Percentiles rank a stretch among this genome's conserved stretches.
These are phyloP conservation scores for Baryphthengus martii DNA, from an alignment of 2,113 vertebrate genomes.

Conservation along the genomic window DNA sequence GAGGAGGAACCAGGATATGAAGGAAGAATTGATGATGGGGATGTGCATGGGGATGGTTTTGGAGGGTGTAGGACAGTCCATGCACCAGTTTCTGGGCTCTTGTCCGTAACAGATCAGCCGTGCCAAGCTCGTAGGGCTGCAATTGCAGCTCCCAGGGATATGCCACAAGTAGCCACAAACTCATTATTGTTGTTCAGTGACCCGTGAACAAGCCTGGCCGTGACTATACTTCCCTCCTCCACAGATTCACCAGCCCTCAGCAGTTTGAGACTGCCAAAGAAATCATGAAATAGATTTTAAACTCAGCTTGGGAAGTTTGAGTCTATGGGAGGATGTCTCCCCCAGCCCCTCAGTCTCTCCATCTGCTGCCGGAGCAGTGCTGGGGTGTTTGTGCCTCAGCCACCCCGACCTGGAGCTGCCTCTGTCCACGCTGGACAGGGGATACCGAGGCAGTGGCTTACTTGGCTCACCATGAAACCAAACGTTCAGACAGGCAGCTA, in stretches of 20 bases:
- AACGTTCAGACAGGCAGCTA: not conserved
- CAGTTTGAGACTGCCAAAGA: not conserved
- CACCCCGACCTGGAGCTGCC: accelerated
- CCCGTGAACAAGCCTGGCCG: not conserved
- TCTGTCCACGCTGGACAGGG: accelerated
- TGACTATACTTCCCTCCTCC: not conserved
- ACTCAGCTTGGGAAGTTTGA: not conserved
- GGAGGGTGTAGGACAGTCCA: accelerated
- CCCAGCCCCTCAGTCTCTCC: accelerated
- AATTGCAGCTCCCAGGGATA: accelerated
- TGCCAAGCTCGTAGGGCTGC: accelerated
- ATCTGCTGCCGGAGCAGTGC: not conserved
- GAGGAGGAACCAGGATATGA: not conserved
- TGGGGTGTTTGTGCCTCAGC: accelerated
- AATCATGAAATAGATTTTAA: not conserved
- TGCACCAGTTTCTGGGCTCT: not conserved
- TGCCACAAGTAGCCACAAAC: not conserved
- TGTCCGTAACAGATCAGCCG: accelerated
- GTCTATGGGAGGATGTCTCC: not conserved
- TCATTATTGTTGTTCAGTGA: not conserved
- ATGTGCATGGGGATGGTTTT: not conserved
- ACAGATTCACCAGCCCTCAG: not conserved
- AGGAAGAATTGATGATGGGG: not conserved
- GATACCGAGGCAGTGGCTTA: not conserved
- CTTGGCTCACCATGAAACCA: accelerated